Evolutionary conservation across 1,140 invertebrate genomes (phyloP).

Genomic region (Drosophila virilis): DNA sequence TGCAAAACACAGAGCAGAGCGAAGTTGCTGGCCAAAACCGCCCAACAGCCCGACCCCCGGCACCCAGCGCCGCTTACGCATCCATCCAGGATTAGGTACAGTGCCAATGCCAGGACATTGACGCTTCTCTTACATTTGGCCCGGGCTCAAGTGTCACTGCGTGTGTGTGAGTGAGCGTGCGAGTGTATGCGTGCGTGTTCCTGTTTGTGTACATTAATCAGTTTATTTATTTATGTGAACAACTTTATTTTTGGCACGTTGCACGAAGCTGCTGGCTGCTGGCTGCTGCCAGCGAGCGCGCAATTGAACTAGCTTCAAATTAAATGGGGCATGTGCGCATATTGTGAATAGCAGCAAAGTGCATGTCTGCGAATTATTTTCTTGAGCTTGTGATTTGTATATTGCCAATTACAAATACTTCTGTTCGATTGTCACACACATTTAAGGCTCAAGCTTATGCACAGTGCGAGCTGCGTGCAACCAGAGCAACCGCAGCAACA

Average conservation of each 20-base stretch:
- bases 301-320: too few species aligned
- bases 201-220: constrained; percentile 65
- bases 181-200: constrained; percentile 14
- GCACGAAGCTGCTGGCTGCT: background rate
- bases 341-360: too few species aligned
- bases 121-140: constrained; percentile 26
- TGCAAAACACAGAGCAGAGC: background rate
- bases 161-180: constrained; percentile 1
- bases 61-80: background rate
- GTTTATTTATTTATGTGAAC: constrained; percentile 58
- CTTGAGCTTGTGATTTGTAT: too few species aligned
- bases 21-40: too few species aligned
- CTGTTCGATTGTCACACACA: background rate
- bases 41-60: background rate
- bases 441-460: constrained; percentile 1
- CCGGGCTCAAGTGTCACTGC: constrained; percentile 24
- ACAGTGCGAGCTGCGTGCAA: constrained; percentile 20
- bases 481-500: constrained; percentile 5
- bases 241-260: constrained; percentile 55
- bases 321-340: background rate
- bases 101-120: constrained; percentile 40
- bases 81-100: constrained; percentile 26
- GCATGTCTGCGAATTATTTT: too few species aligned
- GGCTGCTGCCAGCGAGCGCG: constrained; percentile 4
- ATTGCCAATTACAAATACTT: too few species aligned